A percentile compares a stretch with the other conserved stretches of the same genome.
Evolutionary conservation across 2,797 vertebrate species (phyloP).

Genomic region (Okamejei kenojei): DNA sequence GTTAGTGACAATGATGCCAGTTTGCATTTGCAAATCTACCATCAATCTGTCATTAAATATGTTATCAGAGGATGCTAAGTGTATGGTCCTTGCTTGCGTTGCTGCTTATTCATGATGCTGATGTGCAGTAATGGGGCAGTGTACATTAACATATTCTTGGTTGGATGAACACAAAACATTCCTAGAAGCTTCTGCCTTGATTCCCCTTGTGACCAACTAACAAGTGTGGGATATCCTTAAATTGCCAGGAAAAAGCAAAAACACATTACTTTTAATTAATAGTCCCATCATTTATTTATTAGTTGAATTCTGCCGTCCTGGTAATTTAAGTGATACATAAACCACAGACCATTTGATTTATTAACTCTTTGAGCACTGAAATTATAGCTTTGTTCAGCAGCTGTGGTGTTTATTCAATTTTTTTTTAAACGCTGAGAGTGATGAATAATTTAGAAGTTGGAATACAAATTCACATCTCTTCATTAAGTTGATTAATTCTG

Average conservation of each 20-base stretch:
- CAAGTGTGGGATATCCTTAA: constrained; percentile 77
- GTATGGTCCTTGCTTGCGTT: constrained; percentile 74
- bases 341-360: constrained; percentile 37
- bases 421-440: constrained; percentile 4
- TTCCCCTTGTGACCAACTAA: constrained; percentile 73
- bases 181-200: constrained; percentile 77
- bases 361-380: constrained; percentile 35
- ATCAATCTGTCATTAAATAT: constrained; percentile 99
- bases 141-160: constrained; percentile 84
- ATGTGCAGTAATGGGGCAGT: constrained; percentile 90
- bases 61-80: constrained; percentile 97
- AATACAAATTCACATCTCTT: constrained; percentile 33
- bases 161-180: constrained; percentile 92
- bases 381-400: constrained; percentile 25
- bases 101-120: constrained; percentile 75
- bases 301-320: constrained; percentile 29
- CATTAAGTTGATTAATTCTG: constrained; percentile 38
- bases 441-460: constrained; percentile 30
- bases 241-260: constrained; percentile 65
- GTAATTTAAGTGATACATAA: constrained; percentile 37
- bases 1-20: constrained; percentile 79
- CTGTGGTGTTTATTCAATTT: constrained; percentile 27
- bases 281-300: constrained; percentile 47
- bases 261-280: constrained; percentile 72
- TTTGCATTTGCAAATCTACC: constrained; percentile 87